Conservation (phyloP, 2,797 vertebrate genomes). For the Scarus forsteni region DNA sequence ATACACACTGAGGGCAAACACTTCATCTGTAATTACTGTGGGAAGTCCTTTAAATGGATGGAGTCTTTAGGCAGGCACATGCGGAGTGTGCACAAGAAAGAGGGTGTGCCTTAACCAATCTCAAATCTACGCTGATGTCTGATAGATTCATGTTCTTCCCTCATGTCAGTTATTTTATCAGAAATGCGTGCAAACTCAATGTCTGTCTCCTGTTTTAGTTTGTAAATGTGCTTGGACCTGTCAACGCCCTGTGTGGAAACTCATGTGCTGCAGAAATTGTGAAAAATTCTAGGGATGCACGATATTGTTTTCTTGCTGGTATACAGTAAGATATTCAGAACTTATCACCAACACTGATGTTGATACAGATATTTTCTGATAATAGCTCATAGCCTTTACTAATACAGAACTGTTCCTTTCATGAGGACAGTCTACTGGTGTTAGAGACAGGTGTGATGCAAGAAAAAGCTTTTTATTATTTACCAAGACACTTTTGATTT, state of each 20-base stretch:
- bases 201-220: slow-evolving; percentile 21
- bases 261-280: neutral
- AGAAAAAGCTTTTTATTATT: too few relatives aligned
- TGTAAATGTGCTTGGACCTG: slow-evolving; percentile 37
- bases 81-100: slow-evolving; percentile 69
- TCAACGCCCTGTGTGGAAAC: slow-evolving; percentile 8
- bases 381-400: too few relatives aligned
- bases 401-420: too few relatives aligned
- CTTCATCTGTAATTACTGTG: slow-evolving; percentile 71
- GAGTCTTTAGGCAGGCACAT: slow-evolving; percentile 77
- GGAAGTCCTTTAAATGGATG: slow-evolving; percentile 81
- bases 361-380: too few relatives aligned
- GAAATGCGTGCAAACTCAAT: slow-evolving; percentile 5
- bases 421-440: too few relatives aligned
- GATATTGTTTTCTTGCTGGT: too few relatives aligned
- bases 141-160: slow-evolving; percentile 2
- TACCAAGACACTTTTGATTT: too few relatives aligned
- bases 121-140: neutral
- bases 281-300: too few relatives aligned
- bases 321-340: too few relatives aligned
- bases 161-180: neutral
- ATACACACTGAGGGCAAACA: slow-evolving; percentile 80
- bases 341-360: too few relatives aligned
- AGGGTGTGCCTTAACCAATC: slow-evolving; percentile 47
- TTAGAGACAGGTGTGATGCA: too few relatives aligned